Conservation (phyloP, 2,888 invertebrate genomes). For the Habroteleia sp. region DNA sequence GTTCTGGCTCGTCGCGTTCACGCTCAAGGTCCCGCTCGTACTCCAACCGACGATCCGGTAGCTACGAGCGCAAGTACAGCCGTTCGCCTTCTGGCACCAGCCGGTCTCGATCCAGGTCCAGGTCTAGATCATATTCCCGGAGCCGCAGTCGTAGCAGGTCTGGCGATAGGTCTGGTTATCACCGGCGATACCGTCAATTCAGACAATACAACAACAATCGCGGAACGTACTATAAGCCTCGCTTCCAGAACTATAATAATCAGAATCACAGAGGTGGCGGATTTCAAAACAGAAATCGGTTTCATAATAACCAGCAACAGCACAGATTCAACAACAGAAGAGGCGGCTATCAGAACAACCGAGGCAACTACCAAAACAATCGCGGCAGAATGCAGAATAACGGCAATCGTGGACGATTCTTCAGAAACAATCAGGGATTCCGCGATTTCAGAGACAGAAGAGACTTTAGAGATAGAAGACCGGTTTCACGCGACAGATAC, state of each 20-base stretch:
- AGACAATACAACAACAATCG: constrained; percentile 84
- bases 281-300: constrained; percentile 76
- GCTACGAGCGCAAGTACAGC: constrained; percentile 79
- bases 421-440: constrained; percentile 81
- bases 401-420: constrained; percentile 76
- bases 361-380: constrained; percentile 68
- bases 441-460: constrained; percentile 87
- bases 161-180: constrained; percentile 77
- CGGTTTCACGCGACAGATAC: constrained; percentile 80
- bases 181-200: constrained; percentile 77
- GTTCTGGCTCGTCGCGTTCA: constrained; percentile 83
- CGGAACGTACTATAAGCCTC: constrained; percentile 90
- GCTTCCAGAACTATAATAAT: constrained; percentile 86
- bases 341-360: constrained; percentile 73
- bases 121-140: constrained; percentile 84
- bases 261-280: constrained; percentile 83
- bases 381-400: constrained; percentile 69
- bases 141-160: constrained; percentile 82
- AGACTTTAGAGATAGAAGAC: constrained; percentile 85
- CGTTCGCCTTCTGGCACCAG: constrained; percentile 78
- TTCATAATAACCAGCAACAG: constrained; percentile 73
- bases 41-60: constrained; percentile 77
- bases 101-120: constrained; percentile 78
- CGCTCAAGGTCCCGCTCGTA: constrained; percentile 81
- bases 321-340: constrained; percentile 76